Conservation (phyloP, 2,113 vertebrate genomes). For the Osmerus eperlanus region DNA sequence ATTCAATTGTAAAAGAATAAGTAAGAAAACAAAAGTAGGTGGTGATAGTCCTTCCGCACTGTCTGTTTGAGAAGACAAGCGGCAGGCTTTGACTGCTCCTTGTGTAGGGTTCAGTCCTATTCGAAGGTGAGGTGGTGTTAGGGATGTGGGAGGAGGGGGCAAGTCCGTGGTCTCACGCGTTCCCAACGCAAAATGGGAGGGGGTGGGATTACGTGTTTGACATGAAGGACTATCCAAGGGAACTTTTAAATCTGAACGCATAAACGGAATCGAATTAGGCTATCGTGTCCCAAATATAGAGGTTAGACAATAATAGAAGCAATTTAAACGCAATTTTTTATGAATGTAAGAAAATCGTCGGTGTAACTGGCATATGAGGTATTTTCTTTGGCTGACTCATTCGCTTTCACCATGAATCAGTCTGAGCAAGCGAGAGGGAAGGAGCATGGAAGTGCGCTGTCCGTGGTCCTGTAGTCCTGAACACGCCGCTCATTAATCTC, state of each 20-base stretch:
- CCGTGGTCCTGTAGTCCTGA: slow-evolving; percentile 42
- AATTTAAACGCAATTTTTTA: no score
- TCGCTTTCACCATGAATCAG: no score
- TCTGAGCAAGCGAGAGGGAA: no score
- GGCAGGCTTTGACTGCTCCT: slow-evolving; percentile 6
- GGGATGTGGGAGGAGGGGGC: slow-evolving; percentile 11
- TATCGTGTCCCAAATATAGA: no score
- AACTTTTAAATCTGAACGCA: no score
- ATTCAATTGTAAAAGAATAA: slow-evolving; percentile 20
- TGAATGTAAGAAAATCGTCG: no score
- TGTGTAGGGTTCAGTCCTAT: slow-evolving; percentile 11
- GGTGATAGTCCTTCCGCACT: slow-evolving; percentile 27
- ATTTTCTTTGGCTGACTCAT: no score
- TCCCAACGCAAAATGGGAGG: slow-evolving; percentile 10
- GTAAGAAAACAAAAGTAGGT: slow-evolving; percentile 1
- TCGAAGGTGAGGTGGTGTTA: slow-evolving; percentile 8
- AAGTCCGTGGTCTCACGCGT: neutral
- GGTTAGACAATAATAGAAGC: no score
- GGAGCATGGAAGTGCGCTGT: slow-evolving; percentile 28
- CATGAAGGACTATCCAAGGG: neutral
- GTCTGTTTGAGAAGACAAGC: neutral
- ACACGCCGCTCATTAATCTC: slow-evolving; percentile 8
- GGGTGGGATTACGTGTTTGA: slow-evolving; percentile 10
- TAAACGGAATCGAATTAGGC: no score
- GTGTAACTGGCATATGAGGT: no score